Conservation (phyloP, 2,888 invertebrate species). For the Nasonovia ribisnigri region DNA sequence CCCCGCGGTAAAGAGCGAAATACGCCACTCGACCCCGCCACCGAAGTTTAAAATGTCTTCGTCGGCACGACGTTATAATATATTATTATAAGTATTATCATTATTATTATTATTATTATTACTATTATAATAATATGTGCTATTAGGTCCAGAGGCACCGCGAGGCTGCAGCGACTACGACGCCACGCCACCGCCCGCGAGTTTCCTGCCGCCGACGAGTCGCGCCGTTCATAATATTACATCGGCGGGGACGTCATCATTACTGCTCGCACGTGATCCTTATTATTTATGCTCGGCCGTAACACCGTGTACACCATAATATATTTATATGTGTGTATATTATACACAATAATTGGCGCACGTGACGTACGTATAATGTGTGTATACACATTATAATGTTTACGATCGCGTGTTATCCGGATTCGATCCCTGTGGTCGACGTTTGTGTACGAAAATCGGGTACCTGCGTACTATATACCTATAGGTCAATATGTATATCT, state of each 20-base stretch:
- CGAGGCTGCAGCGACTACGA: neutral
- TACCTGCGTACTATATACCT: neutral
- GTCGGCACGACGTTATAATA: neutral
- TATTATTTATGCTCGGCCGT: constrained; percentile 50
- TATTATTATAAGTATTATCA: neutral
- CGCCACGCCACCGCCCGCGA: neutral
- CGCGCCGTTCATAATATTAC: neutral
- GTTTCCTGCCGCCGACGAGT: neutral
- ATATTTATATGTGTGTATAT: neutral
- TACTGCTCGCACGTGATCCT: constrained; percentile 1
- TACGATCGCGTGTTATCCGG: constrained; percentile 43
- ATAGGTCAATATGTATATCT: neutral
- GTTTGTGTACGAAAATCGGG: neutral
- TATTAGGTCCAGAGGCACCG: neutral
- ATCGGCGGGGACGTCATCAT: constrained; percentile 21
- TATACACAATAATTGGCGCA: constrained; percentile 50
- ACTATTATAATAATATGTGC: neutral
- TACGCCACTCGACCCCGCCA: neutral
- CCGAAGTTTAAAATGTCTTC: neutral
- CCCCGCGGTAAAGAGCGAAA: neutral
- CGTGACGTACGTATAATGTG: constrained; percentile 31
- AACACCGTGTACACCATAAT: neutral
- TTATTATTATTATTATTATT: neutral
- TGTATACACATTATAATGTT: neutral
- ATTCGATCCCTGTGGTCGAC: constrained; percentile 36